Percentiles rank a stretch among this genome's conserved stretches.
These are phyloP conservation scores for Trachops cirrhosus DNA, from an alignment of 2,797 vertebrate genomes.

Conservation along the genomic window DNA sequence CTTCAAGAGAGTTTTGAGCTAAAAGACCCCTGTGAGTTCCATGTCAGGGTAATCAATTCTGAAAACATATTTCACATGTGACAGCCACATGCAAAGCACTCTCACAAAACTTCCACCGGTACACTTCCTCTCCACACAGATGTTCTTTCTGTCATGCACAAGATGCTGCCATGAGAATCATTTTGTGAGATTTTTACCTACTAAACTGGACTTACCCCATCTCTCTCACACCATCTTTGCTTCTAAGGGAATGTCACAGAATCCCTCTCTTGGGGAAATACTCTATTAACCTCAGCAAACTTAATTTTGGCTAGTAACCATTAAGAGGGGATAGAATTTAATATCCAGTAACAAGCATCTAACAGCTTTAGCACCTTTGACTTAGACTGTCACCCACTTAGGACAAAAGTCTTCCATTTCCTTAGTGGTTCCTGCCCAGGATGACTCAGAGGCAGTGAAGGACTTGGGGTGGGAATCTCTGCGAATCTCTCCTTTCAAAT, in stretches of 20 bases:
- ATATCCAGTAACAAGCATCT: background rate
- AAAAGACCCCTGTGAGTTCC: constrained; percentile 21
- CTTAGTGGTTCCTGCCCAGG: background rate
- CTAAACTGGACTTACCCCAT: background rate
- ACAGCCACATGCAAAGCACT: constrained; percentile 27
- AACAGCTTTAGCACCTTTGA: background rate
- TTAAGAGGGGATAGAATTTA: background rate
- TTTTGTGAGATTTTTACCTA: constrained; percentile 41
- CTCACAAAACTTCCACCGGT: background rate
- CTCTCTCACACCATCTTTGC: background rate
- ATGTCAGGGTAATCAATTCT: constrained; percentile 44
- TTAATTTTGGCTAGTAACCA: background rate
- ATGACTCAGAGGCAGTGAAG: background rate
- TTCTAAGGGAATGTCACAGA: constrained; percentile 49
- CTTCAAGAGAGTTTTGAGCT: background rate
- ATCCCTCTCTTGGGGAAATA: background rate
- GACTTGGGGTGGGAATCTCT: background rate
- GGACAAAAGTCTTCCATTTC: background rate
- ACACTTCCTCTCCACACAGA: constrained; percentile 26
- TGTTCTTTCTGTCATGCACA: constrained; percentile 55
- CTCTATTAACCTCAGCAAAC: background rate
- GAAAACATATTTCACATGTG: constrained; percentile 50
- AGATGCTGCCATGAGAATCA: constrained; percentile 10
- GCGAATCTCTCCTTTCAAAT: background rate
- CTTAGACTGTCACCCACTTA: background rate